Evolutionary conservation across 64 coral and sea anemone genomes (phyloP), one percentile per base, ranked within the genome.

Genomic region (Montipora sp.): DNA sequence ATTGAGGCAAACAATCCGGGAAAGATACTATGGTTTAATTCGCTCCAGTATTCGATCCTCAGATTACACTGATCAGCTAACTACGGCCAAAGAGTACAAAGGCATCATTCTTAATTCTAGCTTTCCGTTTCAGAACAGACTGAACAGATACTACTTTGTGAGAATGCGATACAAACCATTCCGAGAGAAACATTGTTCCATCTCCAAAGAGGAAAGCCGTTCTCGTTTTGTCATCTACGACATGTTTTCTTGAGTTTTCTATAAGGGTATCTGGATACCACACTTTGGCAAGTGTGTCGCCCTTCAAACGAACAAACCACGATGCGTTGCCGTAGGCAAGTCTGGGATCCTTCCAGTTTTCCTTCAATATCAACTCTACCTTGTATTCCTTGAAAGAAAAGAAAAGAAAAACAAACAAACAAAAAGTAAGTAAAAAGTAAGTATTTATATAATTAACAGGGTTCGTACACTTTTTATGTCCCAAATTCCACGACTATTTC

Each of bases 191-290:
- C 5, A 91, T 81, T 24, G 78, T 91, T 43, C 89, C 89, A 48
- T 91, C 80, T 1, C 13, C 77, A 51, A 66, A 91, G 12, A 91
- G 47, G 7, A 73, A 81, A 21, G 47, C 65, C 0, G 89, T 81
- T 75, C 43, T 81, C 19, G 89, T 91, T 8, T 44, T 75, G 5
- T 80, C 47, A 20, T 91, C 89, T 2, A 61, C 65, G 3, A 70
- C 89, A n/a, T 74, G 67, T 58, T 91, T 91, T 85, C 82, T 71
- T 45, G 82, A 69, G 61, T 85, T 85, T 50, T 85, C 82, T 16
- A 85, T 85, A 27, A 71, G 18, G 5, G 82, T 85, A 72, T 85
- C 82, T 70, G 82, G 82, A 85, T 85, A 85, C 82, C 82, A 85
- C 0, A 85, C 18, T 20, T 85, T 72, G 6, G 65, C 66, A 0